phyloP scores from a whole-genome alignment of 1,140 invertebrate genomes.

The Parapsyche elsis region DNA sequence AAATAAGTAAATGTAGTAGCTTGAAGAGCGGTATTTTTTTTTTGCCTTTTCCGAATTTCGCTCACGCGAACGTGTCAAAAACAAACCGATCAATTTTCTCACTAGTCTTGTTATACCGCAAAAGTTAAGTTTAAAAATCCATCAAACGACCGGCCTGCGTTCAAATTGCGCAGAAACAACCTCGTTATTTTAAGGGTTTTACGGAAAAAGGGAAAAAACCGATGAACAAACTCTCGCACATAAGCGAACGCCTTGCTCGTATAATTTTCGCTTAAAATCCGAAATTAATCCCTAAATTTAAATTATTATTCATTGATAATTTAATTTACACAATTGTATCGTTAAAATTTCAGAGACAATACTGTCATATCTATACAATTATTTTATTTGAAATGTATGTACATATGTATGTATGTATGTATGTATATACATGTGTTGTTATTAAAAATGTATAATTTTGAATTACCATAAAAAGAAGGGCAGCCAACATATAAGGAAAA shows the following conservation, averaged over 20 bases:
- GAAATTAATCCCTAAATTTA: no score
- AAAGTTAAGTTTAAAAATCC: slow-evolving; percentile 26
- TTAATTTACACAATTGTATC: no score
- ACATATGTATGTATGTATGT: slow-evolving; percentile 8
- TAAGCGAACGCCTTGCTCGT: not conserved
- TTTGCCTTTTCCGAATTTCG: not conserved
- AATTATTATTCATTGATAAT: no score
- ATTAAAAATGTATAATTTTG: not conserved
- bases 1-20: not conserved
- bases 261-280: not conserved
- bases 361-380: no score
- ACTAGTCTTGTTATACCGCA: slow-evolving; percentile 12
- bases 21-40: not conserved
- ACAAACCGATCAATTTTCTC: slow-evolving; percentile 41
- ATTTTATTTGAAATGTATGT: not conserved
- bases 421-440: not conserved
- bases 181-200: slow-evolving; percentile 30
- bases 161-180: slow-evolving; percentile 26
- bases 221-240: no score
- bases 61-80: slow-evolving; percentile 39
- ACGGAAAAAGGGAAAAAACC: not conserved
- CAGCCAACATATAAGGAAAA: slow-evolving; percentile 88
- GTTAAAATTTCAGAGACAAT: no score
- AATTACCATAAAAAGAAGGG: slow-evolving; percentile 87
- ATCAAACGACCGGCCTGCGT: slow-evolving; percentile 8